Conservation (phyloP, 2,113 vertebrate species). For the Cisticola juncidis region DNA sequence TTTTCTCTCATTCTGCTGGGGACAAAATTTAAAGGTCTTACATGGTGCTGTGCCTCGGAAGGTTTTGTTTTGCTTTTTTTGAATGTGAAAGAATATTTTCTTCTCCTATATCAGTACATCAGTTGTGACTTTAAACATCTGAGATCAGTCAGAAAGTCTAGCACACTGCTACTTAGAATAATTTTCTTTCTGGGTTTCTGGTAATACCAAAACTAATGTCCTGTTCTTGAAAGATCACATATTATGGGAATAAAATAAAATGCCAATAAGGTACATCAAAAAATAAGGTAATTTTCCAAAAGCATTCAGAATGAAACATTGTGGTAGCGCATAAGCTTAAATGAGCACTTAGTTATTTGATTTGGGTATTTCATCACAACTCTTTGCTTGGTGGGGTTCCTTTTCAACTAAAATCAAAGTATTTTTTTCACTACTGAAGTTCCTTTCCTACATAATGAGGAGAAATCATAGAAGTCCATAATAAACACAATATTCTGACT, state of each 20-base stretch:
- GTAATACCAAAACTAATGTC: not conserved
- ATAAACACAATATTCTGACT: not conserved
- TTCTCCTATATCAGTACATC: fast-evolving
- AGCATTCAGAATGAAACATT: not conserved
- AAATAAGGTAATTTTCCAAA: not conserved
- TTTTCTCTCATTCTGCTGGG: not conserved
- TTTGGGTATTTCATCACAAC: not conserved
- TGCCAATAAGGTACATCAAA: not conserved
- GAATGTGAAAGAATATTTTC: not conserved
- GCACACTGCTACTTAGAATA: not conserved
- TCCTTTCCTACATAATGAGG: not conserved
- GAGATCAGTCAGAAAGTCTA: not conserved
- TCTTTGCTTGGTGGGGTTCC: not conserved
- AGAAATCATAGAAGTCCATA: not conserved
- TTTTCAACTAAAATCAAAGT: slow-evolving; percentile 21
- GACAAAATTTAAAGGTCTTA: slow-evolving; percentile 4
- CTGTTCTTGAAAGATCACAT: not conserved
- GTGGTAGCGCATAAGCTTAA: not conserved
- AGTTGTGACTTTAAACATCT: not conserved
- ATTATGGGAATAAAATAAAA: not conserved
- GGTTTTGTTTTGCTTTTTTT: not conserved
- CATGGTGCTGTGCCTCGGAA: not conserved
- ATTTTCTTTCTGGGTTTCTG: not conserved
- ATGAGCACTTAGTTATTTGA: not conserved
- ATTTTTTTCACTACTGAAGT: slow-evolving; percentile 2